Conservation (phyloP, 2,113 vertebrate species). For the Neofelis nebulosa region DNA sequence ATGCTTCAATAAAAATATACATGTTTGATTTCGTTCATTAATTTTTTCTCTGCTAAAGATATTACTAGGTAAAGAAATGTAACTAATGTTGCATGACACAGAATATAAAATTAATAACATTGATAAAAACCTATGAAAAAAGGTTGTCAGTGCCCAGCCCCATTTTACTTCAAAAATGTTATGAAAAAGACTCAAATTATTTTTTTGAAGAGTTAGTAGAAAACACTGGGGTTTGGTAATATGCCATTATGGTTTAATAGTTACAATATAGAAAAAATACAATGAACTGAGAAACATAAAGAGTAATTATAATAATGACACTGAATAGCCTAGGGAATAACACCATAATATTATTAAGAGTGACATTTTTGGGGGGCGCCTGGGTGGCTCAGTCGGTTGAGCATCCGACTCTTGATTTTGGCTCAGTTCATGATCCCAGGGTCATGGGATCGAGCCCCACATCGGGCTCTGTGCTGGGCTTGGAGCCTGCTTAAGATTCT, state of each 20-base stretch:
- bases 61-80: neutral
- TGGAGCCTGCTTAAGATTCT: no score
- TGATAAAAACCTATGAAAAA: neutral
- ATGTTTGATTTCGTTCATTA: neutral
- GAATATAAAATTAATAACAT: conserved; percentile 5
- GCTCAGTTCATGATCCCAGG: no score
- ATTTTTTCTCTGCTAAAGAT: neutral
- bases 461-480: no score
- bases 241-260: neutral
- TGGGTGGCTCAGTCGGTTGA: no score
- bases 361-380: no score
- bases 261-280: neutral
- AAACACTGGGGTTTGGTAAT: neutral
- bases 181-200: neutral
- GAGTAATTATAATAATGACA: conserved; percentile 1
- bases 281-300: neutral
- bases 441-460: no score
- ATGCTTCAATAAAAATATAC: neutral
- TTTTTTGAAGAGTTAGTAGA: conserved; percentile 1
- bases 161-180: neutral
- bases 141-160: neutral
- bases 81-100: neutral
- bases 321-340: neutral
- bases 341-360: neutral
- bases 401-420: no score